Base-by-base conservation (phyloP, 2,113 vertebrate genomes). In the Microtus pennsylvanicus region DNA sequence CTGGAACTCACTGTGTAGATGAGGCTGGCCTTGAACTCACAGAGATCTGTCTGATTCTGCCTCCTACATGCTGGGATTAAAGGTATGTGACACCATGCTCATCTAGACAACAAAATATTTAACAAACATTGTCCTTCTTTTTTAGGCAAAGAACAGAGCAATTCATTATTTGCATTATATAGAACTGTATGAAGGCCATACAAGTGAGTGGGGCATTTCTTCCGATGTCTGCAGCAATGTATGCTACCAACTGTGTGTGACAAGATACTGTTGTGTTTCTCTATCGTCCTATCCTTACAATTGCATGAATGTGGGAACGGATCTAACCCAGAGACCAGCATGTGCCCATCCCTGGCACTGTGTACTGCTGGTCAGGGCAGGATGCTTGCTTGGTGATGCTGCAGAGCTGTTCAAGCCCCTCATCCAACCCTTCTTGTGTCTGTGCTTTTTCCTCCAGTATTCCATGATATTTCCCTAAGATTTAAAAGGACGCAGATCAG, bases 61-160 rank as follows among this genome's bases (percentile, higher is more conserved):
- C 16, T 65, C 24, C 58, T 45, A 7, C 42, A 8, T 65, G 26
- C 35, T 63, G 16, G 58, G n/a, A 42, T 83, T 83, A 83, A 65
- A 85, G 38, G 24, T 26, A 0, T 42, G 58, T 16, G 28, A 38
- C 61, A 45, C 81, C 24, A 65, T 8, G 17, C n/a, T 16, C 24
- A 63, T 8, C n/a, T 65, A 90, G 42, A 35, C 11, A 90, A 7
- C n/a, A 90, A 4, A 82, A 70, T 74, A 81, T 17, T 92, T 3
- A 90, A 93, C 87, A 63, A 88, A 7, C 47, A 1, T 77, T 92
- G 14, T 75, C 95, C 93, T 95, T 63, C 12, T 97, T 92, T 94
- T 97, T 87, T 97, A 99, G 99, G 99, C 99, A 74, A 99, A 99
- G 98, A 99, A 99, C 98, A 98, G 98, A 99, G 99, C 99, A 1